phyloP scores from a whole-genome alignment of 2,113 vertebrate species.

The Limanda limanda region DNA sequence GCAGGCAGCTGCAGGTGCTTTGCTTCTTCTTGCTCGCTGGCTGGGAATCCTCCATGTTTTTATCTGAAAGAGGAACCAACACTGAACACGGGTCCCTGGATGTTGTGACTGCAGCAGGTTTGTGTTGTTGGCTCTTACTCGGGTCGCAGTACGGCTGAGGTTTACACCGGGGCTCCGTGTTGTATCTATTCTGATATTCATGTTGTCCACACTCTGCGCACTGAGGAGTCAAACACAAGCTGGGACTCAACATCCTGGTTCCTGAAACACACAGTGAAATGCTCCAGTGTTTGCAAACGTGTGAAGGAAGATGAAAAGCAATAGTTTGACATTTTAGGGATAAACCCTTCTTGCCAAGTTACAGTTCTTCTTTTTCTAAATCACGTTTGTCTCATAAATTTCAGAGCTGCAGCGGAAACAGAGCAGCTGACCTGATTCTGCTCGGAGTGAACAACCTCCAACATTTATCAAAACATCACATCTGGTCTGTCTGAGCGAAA shows the following conservation, averaged over 20 bases:
- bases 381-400: too few relatives aligned
- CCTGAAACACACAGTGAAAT: conserved; percentile 43
- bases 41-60: neutral
- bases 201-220: conserved; percentile 39
- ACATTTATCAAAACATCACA: too few relatives aligned
- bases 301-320: too few relatives aligned
- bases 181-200: conserved; percentile 72
- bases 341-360: too few relatives aligned
- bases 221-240: conserved; percentile 30
- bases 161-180: fast-evolving
- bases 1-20: conserved; percentile 53
- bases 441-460: too few relatives aligned
- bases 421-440: too few relatives aligned
- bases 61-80: conserved; percentile 64
- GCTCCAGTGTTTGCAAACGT: neutral
- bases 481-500: too few relatives aligned
- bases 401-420: too few relatives aligned
- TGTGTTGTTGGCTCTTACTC: conserved; percentile 64
- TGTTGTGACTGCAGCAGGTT: neutral
- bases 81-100: neutral
- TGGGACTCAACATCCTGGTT: fast-evolving
- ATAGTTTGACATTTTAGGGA: too few relatives aligned
- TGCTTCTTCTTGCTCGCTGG: neutral
- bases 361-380: too few relatives aligned
- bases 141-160: conserved; percentile 76